phyloP scores from a whole-genome alignment of 1,140 invertebrate species.

The Hyphantria cunea region DNA sequence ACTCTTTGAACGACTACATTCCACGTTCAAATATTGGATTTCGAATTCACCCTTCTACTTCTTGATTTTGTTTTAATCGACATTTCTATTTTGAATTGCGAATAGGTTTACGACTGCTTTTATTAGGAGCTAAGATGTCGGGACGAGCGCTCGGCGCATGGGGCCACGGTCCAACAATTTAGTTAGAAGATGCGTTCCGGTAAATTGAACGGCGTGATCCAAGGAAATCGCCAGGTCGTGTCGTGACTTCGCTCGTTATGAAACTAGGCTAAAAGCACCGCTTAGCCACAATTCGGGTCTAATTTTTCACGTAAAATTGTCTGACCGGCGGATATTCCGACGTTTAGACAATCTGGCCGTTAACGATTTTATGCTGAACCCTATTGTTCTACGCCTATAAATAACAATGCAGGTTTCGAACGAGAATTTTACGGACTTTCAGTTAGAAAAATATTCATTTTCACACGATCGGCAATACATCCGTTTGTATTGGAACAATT shows the following conservation, averaged over 20 bases:
- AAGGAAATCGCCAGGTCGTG: slow-evolving; percentile 61
- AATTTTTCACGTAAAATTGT: slow-evolving; percentile 62
- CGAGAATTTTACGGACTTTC: slow-evolving; percentile 39
- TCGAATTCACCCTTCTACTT: slow-evolving; percentile 13
- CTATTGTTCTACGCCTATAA: slow-evolving; percentile 32
- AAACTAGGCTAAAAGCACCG: slow-evolving; percentile 53
- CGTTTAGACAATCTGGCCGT: slow-evolving; percentile 36
- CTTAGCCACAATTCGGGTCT: slow-evolving; percentile 50
- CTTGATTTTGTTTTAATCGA: slow-evolving; percentile 30
- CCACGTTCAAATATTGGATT: slow-evolving; percentile 14
- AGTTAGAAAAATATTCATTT: slow-evolving; percentile 65
- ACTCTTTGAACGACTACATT: slow-evolving; percentile 51
- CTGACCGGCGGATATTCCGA: slow-evolving; percentile 41
- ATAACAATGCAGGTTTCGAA: slow-evolving; percentile 25
- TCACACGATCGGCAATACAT: slow-evolving; percentile 58
- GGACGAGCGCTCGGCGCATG: slow-evolving; percentile 28
- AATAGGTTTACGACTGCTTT: slow-evolving; percentile 39
- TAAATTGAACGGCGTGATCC: slow-evolving; percentile 57
- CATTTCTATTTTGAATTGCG: slow-evolving; percentile 28
- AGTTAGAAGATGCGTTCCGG: slow-evolving; percentile 59
- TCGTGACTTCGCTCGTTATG: slow-evolving; percentile 51
- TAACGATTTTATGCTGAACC: slow-evolving; percentile 20
- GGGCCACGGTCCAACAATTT: slow-evolving; percentile 42
- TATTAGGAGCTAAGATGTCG: slow-evolving; percentile 41
- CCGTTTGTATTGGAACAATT: slow-evolving; percentile 64